Base-by-base conservation (phyloP, 2,888 invertebrate genomes). In the Cosmopolites sordidus region DNA sequence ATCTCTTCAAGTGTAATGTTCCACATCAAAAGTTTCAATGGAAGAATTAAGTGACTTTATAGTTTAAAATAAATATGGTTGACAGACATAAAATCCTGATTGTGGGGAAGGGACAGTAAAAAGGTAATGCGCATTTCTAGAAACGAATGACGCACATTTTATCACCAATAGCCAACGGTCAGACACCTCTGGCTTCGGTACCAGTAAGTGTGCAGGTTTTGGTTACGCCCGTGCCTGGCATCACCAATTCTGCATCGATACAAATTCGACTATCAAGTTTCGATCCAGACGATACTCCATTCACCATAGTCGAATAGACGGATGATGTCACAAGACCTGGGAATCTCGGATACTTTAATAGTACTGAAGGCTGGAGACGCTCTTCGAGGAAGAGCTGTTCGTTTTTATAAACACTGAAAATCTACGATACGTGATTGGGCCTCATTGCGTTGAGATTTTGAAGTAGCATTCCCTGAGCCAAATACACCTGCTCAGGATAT, bases 351-450 rank as follows among this genome's bases (percentile, higher is more conserved):
- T 42, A 54, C 47, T 4, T 12, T 54, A 16, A 54, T 54, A 43
- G 48, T 49, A 11, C 43, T 54, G 16, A 46, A 56, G 37, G 56
- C n/a, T n/a, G n/a, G n/a, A n/a, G n/a, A n/a, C n/a, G n/a, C n/a
- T n/a, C n/a, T n/a, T n/a, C n/a, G n/a, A n/a, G 50, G 56, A 39
- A 42, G 56, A 16, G 53, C 56, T 8, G 53, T 50, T 1, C 44
- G 56, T 9, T 56, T 56, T 54, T 56, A 56, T 42, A 14, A 49
- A 46, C 50, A 53, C 42, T 56, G 56, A 47, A 56, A 56, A 22
- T 53, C 53, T 11, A 40, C 42, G 12, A 50, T 53, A 6, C 2
- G 53, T 8, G 45, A 56, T 39, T 57, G 51, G 57, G 16, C 29
- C n/a, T 56, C 51, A 38, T 56, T 56, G 40, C 47, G 56, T 9